These are phyloP conservation scores for Hydriomena furcata DNA, from an alignment of 2,888 invertebrate genomes.

Conservation along the genomic window DNA sequence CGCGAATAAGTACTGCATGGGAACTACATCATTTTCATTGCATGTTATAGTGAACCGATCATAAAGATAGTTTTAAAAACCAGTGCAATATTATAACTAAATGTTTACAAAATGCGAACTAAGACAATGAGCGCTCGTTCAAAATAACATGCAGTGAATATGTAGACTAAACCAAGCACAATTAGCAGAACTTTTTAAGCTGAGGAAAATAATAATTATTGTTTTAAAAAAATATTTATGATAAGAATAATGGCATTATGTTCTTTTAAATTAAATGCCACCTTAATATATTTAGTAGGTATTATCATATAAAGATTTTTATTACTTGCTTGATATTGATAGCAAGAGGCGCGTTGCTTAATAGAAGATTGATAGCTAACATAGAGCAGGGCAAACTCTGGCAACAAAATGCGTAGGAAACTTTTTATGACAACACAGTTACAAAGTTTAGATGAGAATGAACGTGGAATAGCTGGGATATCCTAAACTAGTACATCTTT, in stretches of 20 bases:
- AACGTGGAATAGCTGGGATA: not conserved
- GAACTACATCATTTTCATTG: conserved; percentile 37
- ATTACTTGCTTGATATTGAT: no score
- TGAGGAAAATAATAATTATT: no score
- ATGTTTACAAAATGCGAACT: conserved; percentile 17
- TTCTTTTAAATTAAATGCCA: no score
- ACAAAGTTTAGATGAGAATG: conserved; percentile 1
- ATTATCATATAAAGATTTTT: no score
- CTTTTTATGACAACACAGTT: conserved; percentile 25
- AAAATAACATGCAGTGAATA: conserved; percentile 42
- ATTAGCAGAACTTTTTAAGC: not conserved
- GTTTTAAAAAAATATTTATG: no score
- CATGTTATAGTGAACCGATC: conserved; percentile 33
- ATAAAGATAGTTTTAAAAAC: conserved; percentile 20
- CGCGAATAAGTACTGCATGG: conserved; percentile 48
- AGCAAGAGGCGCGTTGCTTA: conserved; percentile 22
- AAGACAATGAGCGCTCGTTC: conserved; percentile 15
- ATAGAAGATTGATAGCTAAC: conserved; percentile 44
- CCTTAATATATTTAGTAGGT: no score
- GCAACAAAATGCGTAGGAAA: conserved; percentile 40
- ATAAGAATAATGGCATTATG: no score
- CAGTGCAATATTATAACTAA: conserved; percentile 9
- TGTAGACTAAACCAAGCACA: conserved; percentile 35
- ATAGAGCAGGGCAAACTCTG: conserved; percentile 56
- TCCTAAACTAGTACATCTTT: not conserved